phyloP scores from a whole-genome alignment of 2,888 invertebrate genomes.

The Rhimphoctona megacephalus region DNA sequence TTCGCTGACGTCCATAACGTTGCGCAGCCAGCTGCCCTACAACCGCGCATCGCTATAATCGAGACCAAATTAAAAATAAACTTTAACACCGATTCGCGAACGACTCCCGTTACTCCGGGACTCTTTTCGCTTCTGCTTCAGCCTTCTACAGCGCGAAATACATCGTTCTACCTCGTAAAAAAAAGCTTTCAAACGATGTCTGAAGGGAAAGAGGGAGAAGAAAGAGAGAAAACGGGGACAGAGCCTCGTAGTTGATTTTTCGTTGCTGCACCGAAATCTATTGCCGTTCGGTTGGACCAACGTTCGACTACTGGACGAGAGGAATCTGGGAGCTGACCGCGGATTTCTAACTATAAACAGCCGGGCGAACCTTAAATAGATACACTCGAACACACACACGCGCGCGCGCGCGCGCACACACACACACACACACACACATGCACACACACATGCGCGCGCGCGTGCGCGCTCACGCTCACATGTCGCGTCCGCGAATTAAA shows the following conservation, averaged over 20 bases:
- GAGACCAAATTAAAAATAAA: slow-evolving; percentile 23
- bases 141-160: background rate
- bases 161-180: background rate
- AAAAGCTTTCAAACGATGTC: background rate
- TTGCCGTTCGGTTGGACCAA: slow-evolving; percentile 5
- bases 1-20: slow-evolving; percentile 21
- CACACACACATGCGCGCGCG: too few relatives aligned
- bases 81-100: slow-evolving; percentile 32
- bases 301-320: slow-evolving; percentile 51
- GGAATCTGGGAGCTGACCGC: slow-evolving; percentile 77
- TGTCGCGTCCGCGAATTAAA: slow-evolving; percentile 50
- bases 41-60: slow-evolving; percentile 13
- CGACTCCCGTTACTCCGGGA: background rate
- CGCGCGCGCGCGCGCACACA: background rate
- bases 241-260: slow-evolving; percentile 35
- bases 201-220: background rate
- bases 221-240: slow-evolving; percentile 48
- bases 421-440: too few relatives aligned
- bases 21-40: background rate
- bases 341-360: slow-evolving; percentile 83
- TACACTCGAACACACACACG: slow-evolving; percentile 32
- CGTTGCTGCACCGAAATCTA: slow-evolving; percentile 19
- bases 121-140: background rate
- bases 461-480: slow-evolving; percentile 32
- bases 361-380: slow-evolving; percentile 84